Percentiles rank a stretch among this genome's conserved stretches.
Conservation (phyloP, 2,888 invertebrate genomes). For the Entomobrya proxima region DNA sequence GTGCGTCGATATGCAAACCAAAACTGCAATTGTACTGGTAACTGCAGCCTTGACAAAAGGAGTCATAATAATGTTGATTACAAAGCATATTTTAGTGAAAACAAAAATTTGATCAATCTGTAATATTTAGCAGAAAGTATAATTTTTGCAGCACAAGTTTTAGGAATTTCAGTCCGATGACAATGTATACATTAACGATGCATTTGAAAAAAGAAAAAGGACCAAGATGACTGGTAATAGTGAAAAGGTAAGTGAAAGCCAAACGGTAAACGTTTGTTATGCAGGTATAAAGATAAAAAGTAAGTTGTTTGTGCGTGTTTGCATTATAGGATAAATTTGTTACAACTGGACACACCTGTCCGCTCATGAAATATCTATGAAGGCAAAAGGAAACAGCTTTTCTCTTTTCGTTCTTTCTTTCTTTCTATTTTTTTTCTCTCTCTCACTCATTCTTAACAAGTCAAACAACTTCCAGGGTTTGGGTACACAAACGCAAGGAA, state of each 20-base stretch:
- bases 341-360: constrained; percentile 68
- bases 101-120: too few relatives aligned
- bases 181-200: not conserved
- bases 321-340: constrained; percentile 52
- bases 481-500: not conserved
- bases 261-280: not conserved
- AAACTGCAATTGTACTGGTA: too few relatives aligned
- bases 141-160: too few relatives aligned
- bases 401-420: constrained; percentile 2
- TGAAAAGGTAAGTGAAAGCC: not conserved
- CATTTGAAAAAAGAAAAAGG: not conserved
- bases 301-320: constrained; percentile 30
- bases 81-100: too few relatives aligned
- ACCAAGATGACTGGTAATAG: not conserved
- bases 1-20: too few relatives aligned
- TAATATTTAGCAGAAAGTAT: too few relatives aligned
- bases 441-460: not conserved
- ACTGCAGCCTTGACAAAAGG: too few relatives aligned
- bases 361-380: constrained; percentile 66
- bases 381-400: constrained; percentile 54
- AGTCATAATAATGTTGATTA: too few relatives aligned
- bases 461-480: not conserved
- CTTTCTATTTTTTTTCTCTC: not conserved
- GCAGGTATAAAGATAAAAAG: not conserved
- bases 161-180: too few relatives aligned